Base-by-base conservation (phyloP, 2,888 invertebrate genomes). In the Nebria salina region DNA sequence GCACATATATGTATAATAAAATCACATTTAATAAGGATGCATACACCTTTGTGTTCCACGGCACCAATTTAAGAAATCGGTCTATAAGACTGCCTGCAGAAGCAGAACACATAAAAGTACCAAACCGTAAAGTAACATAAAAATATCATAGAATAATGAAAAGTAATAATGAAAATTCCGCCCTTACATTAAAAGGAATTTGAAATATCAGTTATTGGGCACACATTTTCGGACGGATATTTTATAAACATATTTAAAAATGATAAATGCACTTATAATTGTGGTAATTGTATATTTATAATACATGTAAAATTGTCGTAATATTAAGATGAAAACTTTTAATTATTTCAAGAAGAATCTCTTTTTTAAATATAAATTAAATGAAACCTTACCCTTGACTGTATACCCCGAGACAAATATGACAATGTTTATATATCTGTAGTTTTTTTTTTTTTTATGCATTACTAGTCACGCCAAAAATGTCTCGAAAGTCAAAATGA, bases 391-490 rank as follows among this genome's bases (percentile, higher is more conserved):
- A 34, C 2, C 34, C 5, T 34, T 5, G 34, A 34, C 34, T 34
- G 34, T 34, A 34, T 34, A 34, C 34, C 2, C 34, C 1, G 34
- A 34, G 34, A 34, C 2, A 34, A 34, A 34, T 34, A 34, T 34
- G 34, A 34, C 34, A 34, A 34, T 5, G 34, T 34, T 34, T 34
- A 34, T 54, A 54, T 54, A 54, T 13, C 2, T 54, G 8, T 54
- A 54, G 54, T 54, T 11, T 54, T 54, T 54, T 54, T 13, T 54
- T 5, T 54, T 70, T 80, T 75, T 68, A 64, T 80, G 75, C 72
- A 80, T 75, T 75, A 43, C 80, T 80, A 80, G 80, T 80, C 80
- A 80, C 43, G 72, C 80, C 80, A 80, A 80, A 80, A 73, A 41
- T 15, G 41, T 41, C 13, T 54, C 54, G 54, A 54, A 13, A 54